These are phyloP conservation scores for Brachyrhaphis roseni DNA, from an alignment of 2,797 vertebrate genomes.

Conservation along the genomic window DNA sequence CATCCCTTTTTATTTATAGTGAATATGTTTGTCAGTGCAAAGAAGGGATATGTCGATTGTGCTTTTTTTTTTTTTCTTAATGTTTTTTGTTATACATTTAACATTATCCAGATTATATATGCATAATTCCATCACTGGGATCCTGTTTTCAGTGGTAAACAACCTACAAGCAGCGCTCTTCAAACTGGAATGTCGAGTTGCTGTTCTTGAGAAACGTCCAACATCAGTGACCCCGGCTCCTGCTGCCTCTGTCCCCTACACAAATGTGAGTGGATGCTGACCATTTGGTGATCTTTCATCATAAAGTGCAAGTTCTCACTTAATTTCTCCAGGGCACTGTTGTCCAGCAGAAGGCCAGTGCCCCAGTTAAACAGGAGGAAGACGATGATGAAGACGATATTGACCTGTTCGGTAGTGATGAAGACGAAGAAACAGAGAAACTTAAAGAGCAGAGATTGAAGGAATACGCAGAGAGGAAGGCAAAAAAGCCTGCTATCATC, in stretches of 20 bases:
- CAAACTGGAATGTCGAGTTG: slow-evolving; percentile 88
- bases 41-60: background rate
- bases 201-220: slow-evolving; percentile 84
- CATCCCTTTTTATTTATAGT: background rate
- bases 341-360: slow-evolving; percentile 60
- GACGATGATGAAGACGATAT: slow-evolving; percentile 77
- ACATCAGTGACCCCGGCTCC: slow-evolving; percentile 33
- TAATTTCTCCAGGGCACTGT: slow-evolving; percentile 55
- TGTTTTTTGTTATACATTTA: background rate
- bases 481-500: slow-evolving; percentile 88
- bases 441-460: slow-evolving; percentile 89
- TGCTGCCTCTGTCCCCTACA: slow-evolving; percentile 57
- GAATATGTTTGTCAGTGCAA: background rate
- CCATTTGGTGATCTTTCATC: background rate
- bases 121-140: background rate
- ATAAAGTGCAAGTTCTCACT: background rate
- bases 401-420: slow-evolving; percentile 92
- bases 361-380: slow-evolving; percentile 41
- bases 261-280: slow-evolving; percentile 63
- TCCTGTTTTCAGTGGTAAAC: slow-evolving; percentile 82
- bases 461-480: slow-evolving; percentile 89
- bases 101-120: background rate
- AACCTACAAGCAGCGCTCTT: slow-evolving; percentile 86
- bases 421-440: slow-evolving; percentile 88
- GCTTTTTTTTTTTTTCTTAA: background rate